Percentiles rank a stretch among this genome's conserved stretches.
phyloP scores from a whole-genome alignment of 2,113 vertebrate genomes.

The Pongo pygmaeus region DNA sequence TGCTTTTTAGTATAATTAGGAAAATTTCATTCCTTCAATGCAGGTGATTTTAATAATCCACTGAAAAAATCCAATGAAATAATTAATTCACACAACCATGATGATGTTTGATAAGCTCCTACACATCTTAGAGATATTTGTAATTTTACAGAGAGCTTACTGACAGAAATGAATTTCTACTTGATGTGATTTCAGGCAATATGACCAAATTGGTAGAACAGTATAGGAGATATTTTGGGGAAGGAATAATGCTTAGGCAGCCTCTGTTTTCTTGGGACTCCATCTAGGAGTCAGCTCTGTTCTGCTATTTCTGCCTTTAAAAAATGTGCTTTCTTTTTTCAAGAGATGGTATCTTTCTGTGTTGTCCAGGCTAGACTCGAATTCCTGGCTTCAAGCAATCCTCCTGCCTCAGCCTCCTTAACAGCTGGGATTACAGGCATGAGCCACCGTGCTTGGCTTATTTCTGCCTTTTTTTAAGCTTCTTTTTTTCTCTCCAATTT shows the following conservation, averaged over 20 bases:
- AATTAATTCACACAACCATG: not conserved
- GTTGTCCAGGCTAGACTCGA: not conserved
- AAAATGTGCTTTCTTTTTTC: not conserved
- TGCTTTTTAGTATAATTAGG: conserved; percentile 27
- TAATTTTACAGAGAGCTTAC: conserved; percentile 2
- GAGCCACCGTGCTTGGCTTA: not conserved
- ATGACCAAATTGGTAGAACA: not conserved
- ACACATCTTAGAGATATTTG: not conserved
- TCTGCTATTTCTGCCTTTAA: not conserved
- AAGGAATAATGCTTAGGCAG: not conserved
- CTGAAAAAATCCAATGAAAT: conserved; percentile 16
- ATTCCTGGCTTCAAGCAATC: not conserved
- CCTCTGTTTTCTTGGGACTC: not conserved
- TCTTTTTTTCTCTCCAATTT: not conserved
- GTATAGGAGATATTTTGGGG: not conserved
- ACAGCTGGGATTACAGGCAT: not conserved
- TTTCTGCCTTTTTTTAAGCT: not conserved
- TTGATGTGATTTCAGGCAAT: conserved; percentile 9
- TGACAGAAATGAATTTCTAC: not conserved
- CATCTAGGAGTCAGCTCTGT: not conserved
- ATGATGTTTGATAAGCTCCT: not conserved
- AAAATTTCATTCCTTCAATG: not conserved
- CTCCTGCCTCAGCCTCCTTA: not conserved
- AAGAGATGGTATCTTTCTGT: not conserved
- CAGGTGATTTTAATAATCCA: not conserved